Percentiles rank a stretch among this genome's conserved stretches.
Evolutionary conservation across 2,888 invertebrate genomes (phyloP).

Genomic region (Synanthedon vespiformis): DNA sequence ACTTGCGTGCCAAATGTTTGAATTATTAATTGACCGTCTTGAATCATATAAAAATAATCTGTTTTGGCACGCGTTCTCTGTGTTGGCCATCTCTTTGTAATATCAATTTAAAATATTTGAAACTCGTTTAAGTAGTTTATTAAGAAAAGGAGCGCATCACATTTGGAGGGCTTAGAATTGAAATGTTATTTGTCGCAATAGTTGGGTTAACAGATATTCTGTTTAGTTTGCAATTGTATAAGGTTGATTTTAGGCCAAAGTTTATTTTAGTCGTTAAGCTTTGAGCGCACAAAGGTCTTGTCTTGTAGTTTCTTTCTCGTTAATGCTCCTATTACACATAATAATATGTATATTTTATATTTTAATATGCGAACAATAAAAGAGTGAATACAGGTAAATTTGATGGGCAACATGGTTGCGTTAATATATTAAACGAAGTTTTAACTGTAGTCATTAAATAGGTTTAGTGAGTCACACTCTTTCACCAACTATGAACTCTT

Average conservation of each 20-base stretch:
- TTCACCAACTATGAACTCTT: not conserved
- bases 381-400: not conserved
- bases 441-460: not conserved
- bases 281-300: not conserved
- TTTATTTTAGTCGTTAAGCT: slow-evolving; percentile 24
- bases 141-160: not conserved
- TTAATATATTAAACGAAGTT: not conserved
- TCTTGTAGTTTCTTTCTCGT: not conserved
- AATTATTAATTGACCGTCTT: too few relatives aligned
- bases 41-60: too few relatives aligned
- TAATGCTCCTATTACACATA: not conserved
- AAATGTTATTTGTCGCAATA: slow-evolving; percentile 2
- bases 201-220: slow-evolving; percentile 16
- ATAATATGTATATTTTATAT: not conserved
- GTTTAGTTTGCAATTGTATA: slow-evolving; percentile 43
- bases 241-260: slow-evolving; percentile 47
- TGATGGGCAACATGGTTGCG: not conserved
- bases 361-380: not conserved
- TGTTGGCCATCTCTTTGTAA: too few relatives aligned
- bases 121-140: slow-evolving; percentile 12
- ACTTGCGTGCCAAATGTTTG: too few relatives aligned
- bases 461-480: not conserved
- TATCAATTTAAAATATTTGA: slow-evolving; percentile 1
- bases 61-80: too few relatives aligned
- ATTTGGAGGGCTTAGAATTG: not conserved